Base-by-base conservation (phyloP, 2,888 invertebrate genomes). In the Andrena flavipes region DNA sequence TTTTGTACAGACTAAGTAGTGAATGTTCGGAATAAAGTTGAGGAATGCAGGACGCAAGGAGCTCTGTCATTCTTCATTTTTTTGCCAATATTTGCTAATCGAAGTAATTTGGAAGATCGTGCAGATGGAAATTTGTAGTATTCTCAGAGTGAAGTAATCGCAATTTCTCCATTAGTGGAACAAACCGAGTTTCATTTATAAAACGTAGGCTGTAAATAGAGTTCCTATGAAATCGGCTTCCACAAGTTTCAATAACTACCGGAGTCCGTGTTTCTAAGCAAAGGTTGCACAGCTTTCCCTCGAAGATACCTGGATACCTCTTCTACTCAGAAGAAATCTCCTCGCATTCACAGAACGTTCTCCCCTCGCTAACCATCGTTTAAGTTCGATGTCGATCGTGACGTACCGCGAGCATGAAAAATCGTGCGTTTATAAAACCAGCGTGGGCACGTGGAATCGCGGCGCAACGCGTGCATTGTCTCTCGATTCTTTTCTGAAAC, bases 391-490 rank as follows among this genome's bases (percentile, higher is more conserved):
- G 16, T 60, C 64, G 64, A 60, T 67, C 29, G 35, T 33, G 30
- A 30, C n/a, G 60, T 54, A 5, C 35, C 20, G 65, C 69, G 49
- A 49, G 8, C 77, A 68, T 68, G 80, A 76, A 80, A 70, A 65
- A 80, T 69, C 48, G 23, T 42, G 42, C 49, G 65, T 65, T 74
- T 56, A 74, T 51, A 60, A 65, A 62, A 65, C 49, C 20, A 35
- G 59, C 49, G 70, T 65, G 70, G 64, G 65, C 77, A 60, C 70
- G 59, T 51, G n/a, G 54, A 23, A 80, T 63, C 76, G 26, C 68
- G 68, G 51, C 54, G 75, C 54, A 54, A 67, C 75, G 54, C 33
- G 42, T 33, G 51, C 73, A 74, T 59, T 77, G 74, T 77, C 65
- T 60, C 74, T 60, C 49, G 74, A 60, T 77, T 48, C 74, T 74